Evolutionary conservation across 1,140 invertebrate genomes (phyloP).

Genomic region (Melipona quadrifasciata): DNA sequence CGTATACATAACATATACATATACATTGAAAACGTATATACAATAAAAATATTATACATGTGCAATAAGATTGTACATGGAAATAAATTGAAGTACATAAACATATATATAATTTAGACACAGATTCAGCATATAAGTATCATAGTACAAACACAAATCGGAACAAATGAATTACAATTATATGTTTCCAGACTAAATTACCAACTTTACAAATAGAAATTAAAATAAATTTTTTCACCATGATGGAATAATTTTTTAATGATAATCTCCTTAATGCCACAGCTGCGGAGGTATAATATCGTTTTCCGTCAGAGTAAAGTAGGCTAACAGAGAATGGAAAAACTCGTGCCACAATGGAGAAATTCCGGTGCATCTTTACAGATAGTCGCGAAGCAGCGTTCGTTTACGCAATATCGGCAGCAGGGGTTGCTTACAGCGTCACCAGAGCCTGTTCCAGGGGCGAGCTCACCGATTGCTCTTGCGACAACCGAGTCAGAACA

Average conservation of each 20-base stretch:
- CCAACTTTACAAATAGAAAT: not conserved
- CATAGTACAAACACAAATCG: too few species aligned
- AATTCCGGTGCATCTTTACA: constrained; percentile 79
- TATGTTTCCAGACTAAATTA: not conserved
- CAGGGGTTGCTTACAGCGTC: constrained; percentile 94
- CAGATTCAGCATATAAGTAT: too few species aligned
- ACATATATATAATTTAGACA: too few species aligned
- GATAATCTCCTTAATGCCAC: not conserved
- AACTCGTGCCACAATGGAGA: constrained; percentile 20
- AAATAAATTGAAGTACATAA: too few species aligned
- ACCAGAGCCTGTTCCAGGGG: constrained; percentile 94
- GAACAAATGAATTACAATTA: too few species aligned
- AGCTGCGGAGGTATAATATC: not conserved
- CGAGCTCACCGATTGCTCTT: constrained; percentile 93
- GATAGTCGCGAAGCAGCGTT: constrained; percentile 92
- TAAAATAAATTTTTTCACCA: not conserved
- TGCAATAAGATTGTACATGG: too few species aligned
- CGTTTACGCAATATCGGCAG: constrained; percentile 92
- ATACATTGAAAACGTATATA: too few species aligned
- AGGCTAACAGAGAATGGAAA: constrained; percentile 24
- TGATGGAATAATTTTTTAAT: constrained; percentile 7
- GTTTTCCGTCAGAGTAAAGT: not conserved
- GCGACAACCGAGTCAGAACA: constrained; percentile 89
- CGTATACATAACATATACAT: too few species aligned
- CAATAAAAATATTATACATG: too few species aligned